phyloP scores from a whole-genome alignment of 2,888 invertebrate genomes.

The Drosophila fungiperda region DNA sequence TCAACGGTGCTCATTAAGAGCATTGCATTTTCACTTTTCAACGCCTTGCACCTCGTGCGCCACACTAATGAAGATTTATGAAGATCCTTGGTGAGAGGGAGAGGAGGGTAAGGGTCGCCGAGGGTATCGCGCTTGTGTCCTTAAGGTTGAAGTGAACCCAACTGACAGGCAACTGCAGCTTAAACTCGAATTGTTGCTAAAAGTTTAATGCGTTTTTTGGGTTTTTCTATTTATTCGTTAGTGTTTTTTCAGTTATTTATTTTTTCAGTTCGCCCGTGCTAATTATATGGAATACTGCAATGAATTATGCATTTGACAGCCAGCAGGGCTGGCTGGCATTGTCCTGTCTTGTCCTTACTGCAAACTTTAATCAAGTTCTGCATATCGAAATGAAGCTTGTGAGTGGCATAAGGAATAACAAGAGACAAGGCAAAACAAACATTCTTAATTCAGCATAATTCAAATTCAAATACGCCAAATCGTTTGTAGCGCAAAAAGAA shows the following conservation, averaged over 20 bases:
- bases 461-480: conserved; percentile 75
- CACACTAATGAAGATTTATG: conserved; percentile 76
- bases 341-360: conserved; percentile 54
- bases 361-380: conserved; percentile 78
- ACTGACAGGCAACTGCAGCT: conserved; percentile 44
- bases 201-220: conserved; percentile 76
- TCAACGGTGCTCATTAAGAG: conserved; percentile 78
- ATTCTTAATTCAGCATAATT: conserved; percentile 77
- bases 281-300: conserved; percentile 74
- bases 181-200: conserved; percentile 52
- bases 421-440: conserved; percentile 64
- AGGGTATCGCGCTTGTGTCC: conserved; percentile 16
- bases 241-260: conserved; percentile 7
- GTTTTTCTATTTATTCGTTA: conserved; percentile 21
- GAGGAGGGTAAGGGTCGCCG: background rate
- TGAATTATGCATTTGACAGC: conserved; percentile 77
- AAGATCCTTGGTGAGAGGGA: conserved; percentile 50
- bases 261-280: conserved; percentile 31
- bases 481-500: conserved; percentile 35
- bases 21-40: conserved; percentile 79
- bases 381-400: conserved; percentile 69
- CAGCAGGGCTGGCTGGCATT: conserved; percentile 50
- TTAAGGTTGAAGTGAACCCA: conserved; percentile 61
- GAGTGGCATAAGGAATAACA: conserved; percentile 31
- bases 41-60: conserved; percentile 71